A percentile compares a stretch with the other conserved stretches of the same genome.
Evolutionary conservation across 2,113 vertebrate species (phyloP).

Genomic region (Felis catus): DNA sequence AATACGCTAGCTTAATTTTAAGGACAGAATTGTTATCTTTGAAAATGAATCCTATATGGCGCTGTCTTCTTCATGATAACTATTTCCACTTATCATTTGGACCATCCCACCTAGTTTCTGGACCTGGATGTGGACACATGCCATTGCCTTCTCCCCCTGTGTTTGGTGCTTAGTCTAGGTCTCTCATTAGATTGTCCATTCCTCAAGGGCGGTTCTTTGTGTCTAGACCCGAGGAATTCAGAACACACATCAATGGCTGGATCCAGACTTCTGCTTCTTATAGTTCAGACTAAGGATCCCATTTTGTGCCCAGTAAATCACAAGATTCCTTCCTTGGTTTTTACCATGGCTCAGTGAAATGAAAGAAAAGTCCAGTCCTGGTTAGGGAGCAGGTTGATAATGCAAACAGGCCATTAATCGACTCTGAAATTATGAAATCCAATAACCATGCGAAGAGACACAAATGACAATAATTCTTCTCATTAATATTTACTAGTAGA

Average conservation of each 20-base stretch:
- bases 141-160: not conserved
- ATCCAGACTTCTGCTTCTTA: not conserved
- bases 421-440: not conserved
- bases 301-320: not conserved
- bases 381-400: not conserved
- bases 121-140: not conserved
- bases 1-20: not conserved
- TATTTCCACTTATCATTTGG: not conserved
- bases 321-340: not conserved
- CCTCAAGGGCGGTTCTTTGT: not conserved
- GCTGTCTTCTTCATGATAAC: not conserved
- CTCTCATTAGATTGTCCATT: not conserved
- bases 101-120: no score
- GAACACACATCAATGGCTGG: not conserved
- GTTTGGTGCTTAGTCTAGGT: not conserved
- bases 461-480: not conserved
- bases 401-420: not conserved
- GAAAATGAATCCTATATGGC: not conserved
- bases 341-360: not conserved
- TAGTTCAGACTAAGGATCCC: not conserved
- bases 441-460: not conserved
- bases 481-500: not conserved
- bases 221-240: not conserved
- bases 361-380: not conserved
- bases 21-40: not conserved